These are phyloP conservation scores for Strix aluco DNA, from an alignment of 2,113 vertebrate genomes.

Conservation along the genomic window DNA sequence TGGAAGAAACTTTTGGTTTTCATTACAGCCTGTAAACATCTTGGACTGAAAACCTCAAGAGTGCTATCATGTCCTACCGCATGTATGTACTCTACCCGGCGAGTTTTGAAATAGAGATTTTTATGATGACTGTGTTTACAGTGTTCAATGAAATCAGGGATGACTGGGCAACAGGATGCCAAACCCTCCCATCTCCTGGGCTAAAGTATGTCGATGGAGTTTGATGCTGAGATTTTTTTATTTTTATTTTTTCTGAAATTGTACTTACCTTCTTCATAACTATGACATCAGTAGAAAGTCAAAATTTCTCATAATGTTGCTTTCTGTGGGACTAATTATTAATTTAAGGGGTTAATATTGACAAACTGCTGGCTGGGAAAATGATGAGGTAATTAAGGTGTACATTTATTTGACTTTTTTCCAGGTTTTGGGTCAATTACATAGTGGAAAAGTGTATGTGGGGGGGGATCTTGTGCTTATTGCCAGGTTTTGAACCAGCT, in stretches of 20 bases:
- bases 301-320: neutral
- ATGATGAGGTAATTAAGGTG: neutral
- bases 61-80: constrained; percentile 16
- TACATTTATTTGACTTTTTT: neutral
- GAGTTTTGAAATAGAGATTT: constrained; percentile 14
- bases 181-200: neutral
- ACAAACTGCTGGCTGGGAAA: neutral
- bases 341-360: neutral
- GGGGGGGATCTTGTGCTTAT: neutral
- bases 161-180: neutral
- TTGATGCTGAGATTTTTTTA: neutral
- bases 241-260: neutral
- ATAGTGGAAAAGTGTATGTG: neutral
- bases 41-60: constrained; percentile 49
- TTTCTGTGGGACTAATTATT: neutral
- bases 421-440: neutral
- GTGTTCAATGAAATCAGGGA: neutral
- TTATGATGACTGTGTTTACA: constrained; percentile 12
- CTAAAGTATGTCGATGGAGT: neutral
- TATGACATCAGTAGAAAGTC: neutral
- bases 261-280: neutral
- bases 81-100: constrained; percentile 6
- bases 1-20: constrained; percentile 65
- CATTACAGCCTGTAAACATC: constrained; percentile 65
- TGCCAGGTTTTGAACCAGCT: neutral